These are phyloP conservation scores for Onychomys torridus DNA, from an alignment of 2,797 vertebrate genomes.

Conservation along the genomic window DNA sequence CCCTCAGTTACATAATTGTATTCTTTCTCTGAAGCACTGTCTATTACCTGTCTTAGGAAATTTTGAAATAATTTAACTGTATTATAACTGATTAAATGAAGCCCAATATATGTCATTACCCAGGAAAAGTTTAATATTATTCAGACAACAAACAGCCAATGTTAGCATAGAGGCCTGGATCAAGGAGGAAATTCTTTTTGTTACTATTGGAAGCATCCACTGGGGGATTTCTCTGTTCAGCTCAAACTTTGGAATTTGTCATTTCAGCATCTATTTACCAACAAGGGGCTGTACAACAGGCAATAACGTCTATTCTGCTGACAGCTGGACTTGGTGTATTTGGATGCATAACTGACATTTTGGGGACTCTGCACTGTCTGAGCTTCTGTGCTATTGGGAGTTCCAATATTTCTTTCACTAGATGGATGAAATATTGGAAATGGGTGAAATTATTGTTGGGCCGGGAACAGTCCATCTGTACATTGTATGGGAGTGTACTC, in stretches of 20 bases:
- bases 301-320: neutral
- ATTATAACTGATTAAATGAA: conserved; percentile 4
- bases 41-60: neutral
- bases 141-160: neutral
- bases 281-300: neutral
- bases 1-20: neutral
- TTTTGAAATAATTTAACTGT: conserved; percentile 10
- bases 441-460: neutral
- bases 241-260: neutral
- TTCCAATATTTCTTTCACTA: neutral
- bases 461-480: neutral
- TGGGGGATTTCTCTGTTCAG: conserved; percentile 4
- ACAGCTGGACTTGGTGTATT: neutral
- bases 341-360: conserved; percentile 30
- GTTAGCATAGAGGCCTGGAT: neutral
- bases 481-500: neutral
- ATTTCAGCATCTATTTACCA: neutral
- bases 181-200: neutral
- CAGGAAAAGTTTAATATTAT: conserved; percentile 23
- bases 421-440: neutral
- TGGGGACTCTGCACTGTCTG: neutral
- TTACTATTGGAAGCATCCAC: neutral
- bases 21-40: neutral
- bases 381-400: neutral
- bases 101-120: neutral